Evolutionary conservation across 1,140 invertebrate genomes (phyloP).

Genomic region (Drosophila erecta): DNA sequence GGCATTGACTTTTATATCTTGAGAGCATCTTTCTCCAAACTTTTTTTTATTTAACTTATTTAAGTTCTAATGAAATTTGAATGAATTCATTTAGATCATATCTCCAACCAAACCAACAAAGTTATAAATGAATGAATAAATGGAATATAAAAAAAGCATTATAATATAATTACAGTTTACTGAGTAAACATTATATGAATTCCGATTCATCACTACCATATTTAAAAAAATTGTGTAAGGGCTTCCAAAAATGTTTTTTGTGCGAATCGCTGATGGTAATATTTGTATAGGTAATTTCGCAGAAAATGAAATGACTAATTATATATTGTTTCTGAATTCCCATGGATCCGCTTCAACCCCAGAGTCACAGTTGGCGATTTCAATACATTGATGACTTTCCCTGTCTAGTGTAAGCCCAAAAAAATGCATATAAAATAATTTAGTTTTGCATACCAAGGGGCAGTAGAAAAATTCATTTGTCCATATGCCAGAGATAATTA

Average conservation of each 20-base stretch:
- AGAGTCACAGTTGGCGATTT: slow-evolving; percentile 17
- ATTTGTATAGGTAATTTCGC: background rate
- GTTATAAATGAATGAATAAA: too few relatives aligned
- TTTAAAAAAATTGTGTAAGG: too few relatives aligned
- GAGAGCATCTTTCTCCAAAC: slow-evolving; percentile 3
- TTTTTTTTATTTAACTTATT: background rate
- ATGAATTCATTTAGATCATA: too few relatives aligned
- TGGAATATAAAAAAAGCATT: too few relatives aligned
- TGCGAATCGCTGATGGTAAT: background rate
- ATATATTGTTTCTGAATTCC: background rate
- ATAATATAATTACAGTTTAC: too few relatives aligned
- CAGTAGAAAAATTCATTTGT: slow-evolving; percentile 40
- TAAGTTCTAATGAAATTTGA: background rate
- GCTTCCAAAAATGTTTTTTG: too few relatives aligned
- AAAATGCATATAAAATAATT: slow-evolving; percentile 14
- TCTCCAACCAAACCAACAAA: too few relatives aligned
- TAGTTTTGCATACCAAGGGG: slow-evolving; percentile 27
- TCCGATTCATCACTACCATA: too few relatives aligned
- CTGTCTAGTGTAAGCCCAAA: background rate
- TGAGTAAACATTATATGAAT: too few relatives aligned
- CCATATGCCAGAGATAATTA: slow-evolving; percentile 63
- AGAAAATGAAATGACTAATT: background rate
- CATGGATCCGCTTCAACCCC: slow-evolving; percentile 7
- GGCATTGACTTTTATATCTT: slow-evolving; percentile 28
- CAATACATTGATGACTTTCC: background rate